Evolutionary conservation across 1,140 invertebrate genomes (phyloP).

Genomic region (Lepidurus couesii): DNA sequence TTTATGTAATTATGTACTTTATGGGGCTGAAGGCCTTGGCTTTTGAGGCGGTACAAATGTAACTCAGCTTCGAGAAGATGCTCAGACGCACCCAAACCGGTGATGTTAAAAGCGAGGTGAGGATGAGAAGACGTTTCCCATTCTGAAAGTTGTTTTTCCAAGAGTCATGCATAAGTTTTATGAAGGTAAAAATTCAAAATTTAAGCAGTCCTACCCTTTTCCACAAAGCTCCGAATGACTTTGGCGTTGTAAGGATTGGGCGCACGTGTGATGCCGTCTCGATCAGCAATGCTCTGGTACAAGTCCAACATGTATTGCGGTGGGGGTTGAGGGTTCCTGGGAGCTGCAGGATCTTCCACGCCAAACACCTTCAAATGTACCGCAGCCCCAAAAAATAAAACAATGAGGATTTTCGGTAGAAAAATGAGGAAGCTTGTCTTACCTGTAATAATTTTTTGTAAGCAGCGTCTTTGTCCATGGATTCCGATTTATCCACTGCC

Average conservation of each 20-base stretch:
- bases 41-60: conserved; percentile 50
- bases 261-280: conserved; percentile 48
- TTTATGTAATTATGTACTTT: conserved; percentile 26
- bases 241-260: conserved; percentile 55
- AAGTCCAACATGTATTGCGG: conserved; percentile 59
- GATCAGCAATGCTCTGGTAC: conserved; percentile 54
- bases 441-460: not conserved
- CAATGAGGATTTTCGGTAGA: not conserved
- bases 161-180: not conserved
- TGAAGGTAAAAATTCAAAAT: not conserved
- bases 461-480: not conserved
- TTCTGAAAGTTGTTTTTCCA: conserved; percentile 30
- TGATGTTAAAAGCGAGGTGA: conserved; percentile 51
- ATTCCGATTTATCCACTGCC: not conserved
- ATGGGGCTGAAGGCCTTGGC: conserved; percentile 41
- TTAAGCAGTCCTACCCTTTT: conserved; percentile 47
- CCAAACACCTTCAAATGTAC: not conserved
- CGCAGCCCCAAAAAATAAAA: not conserved
- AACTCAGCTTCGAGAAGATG: conserved; percentile 55
- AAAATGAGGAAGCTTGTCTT: not conserved
- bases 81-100: conserved; percentile 48
- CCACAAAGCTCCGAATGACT: conserved; percentile 54
- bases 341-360: not conserved
- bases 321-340: conserved; percentile 39
- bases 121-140: conserved; percentile 41